Base-by-base conservation (phyloP, 2,888 invertebrate species). In the Drosophila parthenogenetica region DNA sequence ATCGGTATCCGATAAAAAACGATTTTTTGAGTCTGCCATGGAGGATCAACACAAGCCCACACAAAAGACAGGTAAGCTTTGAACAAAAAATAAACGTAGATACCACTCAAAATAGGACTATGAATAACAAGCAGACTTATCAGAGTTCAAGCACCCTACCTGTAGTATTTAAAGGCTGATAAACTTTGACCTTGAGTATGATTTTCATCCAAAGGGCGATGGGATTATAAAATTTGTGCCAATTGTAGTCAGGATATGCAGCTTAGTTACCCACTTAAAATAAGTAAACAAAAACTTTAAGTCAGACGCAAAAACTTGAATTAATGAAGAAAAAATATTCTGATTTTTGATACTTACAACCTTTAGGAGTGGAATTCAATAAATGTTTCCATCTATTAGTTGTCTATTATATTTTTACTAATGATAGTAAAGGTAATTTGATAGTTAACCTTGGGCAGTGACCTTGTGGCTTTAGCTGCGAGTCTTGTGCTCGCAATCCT, bases 11-110 rank as follows among this genome's bases (percentile, higher is more conserved):
- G 97, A 98, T 93, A 97, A 97, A 93, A 97, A 97, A 93, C 96
- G 96, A 91, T 97, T 98, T 93, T 99, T 99, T 92, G 98, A 99
- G 93, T 96, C 96, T 91, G 98, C 98, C 72, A 98, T 98, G 95
- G 97, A 98, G 93, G 97, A 97, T 92, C 96, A 96, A 92, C 95
- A 96, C 84, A 96, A 97, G 93, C 96, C 97, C 74, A 94, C 96
- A 84, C 95, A 96, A 54, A 97, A 97, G 93, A 94, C 96, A 94
- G 97, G 97, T 97, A 92, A 92, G 83, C 82, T 37, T 5, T 7
- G 19, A n/a, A 10, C 13, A 2, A 10, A 1, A 5, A 8, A 14
- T 7, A 40, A 40, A 40, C 16, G 1, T 7, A 11, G 29, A 40
- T 19, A 19, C 19, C 19, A 19, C 22, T 17, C 3, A 43, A 11